Evolutionary conservation across 2,113 vertebrate species (phyloP), one percentile per base, ranked within the genome.

Genomic region (Esox niger): DNA sequence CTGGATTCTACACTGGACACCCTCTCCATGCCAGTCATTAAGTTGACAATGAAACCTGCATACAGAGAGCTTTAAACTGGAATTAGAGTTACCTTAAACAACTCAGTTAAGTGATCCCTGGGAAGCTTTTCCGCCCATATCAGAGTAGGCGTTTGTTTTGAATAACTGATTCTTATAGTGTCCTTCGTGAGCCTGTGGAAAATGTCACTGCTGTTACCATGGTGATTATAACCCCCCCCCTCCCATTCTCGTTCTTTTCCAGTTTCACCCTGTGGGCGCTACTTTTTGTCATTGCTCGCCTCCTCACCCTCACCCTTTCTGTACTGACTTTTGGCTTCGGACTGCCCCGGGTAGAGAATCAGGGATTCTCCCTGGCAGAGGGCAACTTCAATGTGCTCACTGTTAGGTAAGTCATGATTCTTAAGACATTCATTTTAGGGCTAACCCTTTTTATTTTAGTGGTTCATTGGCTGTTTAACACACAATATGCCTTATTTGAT

Each of bases 261-360:
- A 95, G 93, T 76, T 94, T 94, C 68, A 93, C 91, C 13, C 74
- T 95, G 64, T 94, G 93, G 92, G 93, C 94, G 2, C 85, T 95
- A 4, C 91, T 94, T 43, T 94, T 95, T 7, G 77, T 94, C 77
- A 89, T 92, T 49, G 88, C 92, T 52, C 91, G 91, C 35, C 92
- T 95, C 75, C 90, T 93, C 81, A 94, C 92, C 46, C 86, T 94
- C 82, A 95, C 92, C 2, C 87, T 94, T 32, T 94, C 93, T 5
- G 93, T 94, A 23, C 84, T 95, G 86, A 90, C 90, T 0, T 94
- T 94, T 66, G 92, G 92, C 66, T 94, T 95, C 55, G 94, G 92
- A 47, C 83, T 94, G 61, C 90, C 92, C 55, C 91, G 90, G 56
- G 89, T 86, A 66, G 90, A 93, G 75, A 91, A 91, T 79, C 89